Percentiles rank a stretch among this genome's conserved stretches.
phyloP scores from a whole-genome alignment of 2,888 invertebrate genomes.

The Dione vanillae region DNA sequence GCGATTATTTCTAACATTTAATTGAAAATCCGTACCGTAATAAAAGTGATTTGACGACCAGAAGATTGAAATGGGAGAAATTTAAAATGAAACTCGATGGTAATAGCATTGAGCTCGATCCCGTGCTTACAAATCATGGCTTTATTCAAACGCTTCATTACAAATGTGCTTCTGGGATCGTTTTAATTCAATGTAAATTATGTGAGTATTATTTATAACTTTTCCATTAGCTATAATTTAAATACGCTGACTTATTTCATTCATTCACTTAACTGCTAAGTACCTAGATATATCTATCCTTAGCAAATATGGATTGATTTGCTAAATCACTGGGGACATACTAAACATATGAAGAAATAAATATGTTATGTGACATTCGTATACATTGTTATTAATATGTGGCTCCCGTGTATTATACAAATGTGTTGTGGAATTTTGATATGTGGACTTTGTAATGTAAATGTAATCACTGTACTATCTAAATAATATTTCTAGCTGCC shows the following conservation, averaged over 20 bases:
- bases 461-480: no score
- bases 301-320: background rate
- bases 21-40: slow-evolving; percentile 76
- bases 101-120: slow-evolving; percentile 26
- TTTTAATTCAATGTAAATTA: slow-evolving; percentile 25
- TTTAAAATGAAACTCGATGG: slow-evolving; percentile 55
- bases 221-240: slow-evolving; percentile 19
- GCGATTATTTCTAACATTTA: slow-evolving; percentile 74
- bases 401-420: no score
- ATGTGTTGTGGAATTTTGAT: no score
- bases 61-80: slow-evolving; percentile 68
- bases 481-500: no score
- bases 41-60: slow-evolving; percentile 76
- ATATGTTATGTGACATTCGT: no score
- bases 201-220: slow-evolving; percentile 22
- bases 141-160: slow-evolving; percentile 26
- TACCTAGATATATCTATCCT: no score
- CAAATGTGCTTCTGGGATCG: slow-evolving; percentile 27
- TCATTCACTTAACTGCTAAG: background rate
- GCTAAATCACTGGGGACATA: no score
- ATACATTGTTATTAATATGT: no score
- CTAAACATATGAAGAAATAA: no score
- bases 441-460: no score
- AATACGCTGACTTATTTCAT: background rate
- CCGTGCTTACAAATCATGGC: slow-evolving; percentile 30